These are phyloP conservation scores for Philotrypesis tridentata DNA, from an alignment of 1,140 invertebrate genomes.

Conservation along the genomic window DNA sequence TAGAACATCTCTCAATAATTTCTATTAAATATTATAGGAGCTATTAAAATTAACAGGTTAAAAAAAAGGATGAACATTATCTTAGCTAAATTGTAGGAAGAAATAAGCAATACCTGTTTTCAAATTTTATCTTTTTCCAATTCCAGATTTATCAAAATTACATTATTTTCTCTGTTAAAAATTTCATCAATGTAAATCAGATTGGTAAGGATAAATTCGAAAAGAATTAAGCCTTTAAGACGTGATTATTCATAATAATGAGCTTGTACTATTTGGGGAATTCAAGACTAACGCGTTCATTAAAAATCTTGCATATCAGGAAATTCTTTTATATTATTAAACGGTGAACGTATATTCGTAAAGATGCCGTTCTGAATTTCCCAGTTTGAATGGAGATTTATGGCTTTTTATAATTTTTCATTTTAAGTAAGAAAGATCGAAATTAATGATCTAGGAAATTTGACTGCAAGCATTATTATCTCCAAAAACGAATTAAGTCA, in stretches of 20 bases:
- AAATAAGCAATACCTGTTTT: background rate
- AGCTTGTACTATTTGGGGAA: slow-evolving; percentile 62
- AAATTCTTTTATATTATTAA: slow-evolving; percentile 58
- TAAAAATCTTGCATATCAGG: slow-evolving; percentile 64
- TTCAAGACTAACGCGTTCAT: slow-evolving; percentile 62
- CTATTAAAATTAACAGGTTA: background rate
- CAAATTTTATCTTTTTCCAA: background rate
- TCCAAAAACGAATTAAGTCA: slow-evolving; percentile 21
- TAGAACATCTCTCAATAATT: background rate
- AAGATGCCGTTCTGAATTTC: slow-evolving; percentile 18
- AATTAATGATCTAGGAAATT: background rate
- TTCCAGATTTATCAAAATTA: background rate
- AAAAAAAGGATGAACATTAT: background rate
- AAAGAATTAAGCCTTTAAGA: slow-evolving; percentile 52
- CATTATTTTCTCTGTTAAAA: background rate
- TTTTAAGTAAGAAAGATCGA: background rate
- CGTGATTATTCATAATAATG: slow-evolving; percentile 53
- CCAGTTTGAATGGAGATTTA: background rate
- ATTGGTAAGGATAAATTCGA: background rate
- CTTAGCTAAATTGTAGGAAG: background rate
- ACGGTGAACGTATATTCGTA: slow-evolving; percentile 25
- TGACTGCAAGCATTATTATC: background rate
- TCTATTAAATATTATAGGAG: background rate
- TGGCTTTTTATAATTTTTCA: slow-evolving; percentile 4
- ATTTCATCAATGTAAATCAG: background rate